Evolutionary conservation across 2,113 vertebrate species (phyloP).

Genomic region (Microcebus lehilahytsara): DNA sequence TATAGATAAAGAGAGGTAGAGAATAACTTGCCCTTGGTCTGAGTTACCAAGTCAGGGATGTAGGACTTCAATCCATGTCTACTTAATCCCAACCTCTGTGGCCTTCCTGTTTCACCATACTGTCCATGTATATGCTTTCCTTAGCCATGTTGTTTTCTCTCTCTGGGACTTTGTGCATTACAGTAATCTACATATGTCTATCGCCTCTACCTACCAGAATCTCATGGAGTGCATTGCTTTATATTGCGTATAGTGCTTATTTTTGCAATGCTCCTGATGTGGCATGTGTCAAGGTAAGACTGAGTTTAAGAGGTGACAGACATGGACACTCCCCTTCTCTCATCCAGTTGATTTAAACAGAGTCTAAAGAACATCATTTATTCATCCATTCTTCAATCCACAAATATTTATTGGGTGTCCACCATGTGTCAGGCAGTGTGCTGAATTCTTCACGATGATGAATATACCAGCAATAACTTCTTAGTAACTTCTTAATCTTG

Average conservation of each 20-base stretch:
- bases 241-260: neutral
- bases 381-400: neutral
- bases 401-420: neutral
- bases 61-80: neutral
- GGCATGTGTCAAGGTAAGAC: neutral
- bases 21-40: neutral
- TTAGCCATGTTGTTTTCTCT: neutral
- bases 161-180: neutral
- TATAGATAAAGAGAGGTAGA: neutral
- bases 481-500: neutral
- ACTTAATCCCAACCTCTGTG: neutral
- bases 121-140: neutral
- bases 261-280: neutral
- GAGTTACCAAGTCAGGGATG: neutral
- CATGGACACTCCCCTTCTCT: neutral
- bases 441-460: neutral
- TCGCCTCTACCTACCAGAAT: neutral
- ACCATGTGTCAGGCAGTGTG: neutral
- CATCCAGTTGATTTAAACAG: neutral
- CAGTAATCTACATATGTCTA: neutral
- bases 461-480: neutral
- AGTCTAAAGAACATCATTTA: neutral
- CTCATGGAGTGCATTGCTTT: neutral
- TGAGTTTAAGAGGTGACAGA: neutral
- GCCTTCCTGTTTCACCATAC: neutral